phyloP scores from a whole-genome alignment of 2,113 vertebrate genomes.

The Petaurus breviceps region DNA sequence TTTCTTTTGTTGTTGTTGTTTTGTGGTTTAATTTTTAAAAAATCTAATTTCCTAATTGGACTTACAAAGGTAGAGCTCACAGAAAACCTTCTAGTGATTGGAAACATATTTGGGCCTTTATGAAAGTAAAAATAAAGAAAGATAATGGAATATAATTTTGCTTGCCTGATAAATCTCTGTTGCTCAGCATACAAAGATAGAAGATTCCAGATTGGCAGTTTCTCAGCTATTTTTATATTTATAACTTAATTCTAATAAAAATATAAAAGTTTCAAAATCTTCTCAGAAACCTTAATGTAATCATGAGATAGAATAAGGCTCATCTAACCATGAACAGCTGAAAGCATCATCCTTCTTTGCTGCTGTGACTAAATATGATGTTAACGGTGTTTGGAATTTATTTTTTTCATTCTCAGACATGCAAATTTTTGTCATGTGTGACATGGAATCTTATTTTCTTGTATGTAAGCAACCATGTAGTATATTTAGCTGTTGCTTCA shows the following conservation, averaged over 20 bases:
- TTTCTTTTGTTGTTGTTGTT: conserved; percentile 81
- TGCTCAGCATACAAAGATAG: conserved; percentile 60
- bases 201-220: conserved; percentile 49
- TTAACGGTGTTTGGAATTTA: neutral
- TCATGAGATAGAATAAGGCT: conserved; percentile 15
- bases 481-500: neutral
- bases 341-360: neutral
- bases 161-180: conserved; percentile 61
- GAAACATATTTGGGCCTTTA: conserved; percentile 71
- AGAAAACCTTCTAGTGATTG: conserved; percentile 76
- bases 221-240: conserved; percentile 37
- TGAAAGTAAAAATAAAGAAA: conserved; percentile 48
- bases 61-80: conserved; percentile 83
- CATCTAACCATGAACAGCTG: conserved; percentile 33
- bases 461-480: neutral
- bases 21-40: conserved; percentile 56
- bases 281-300: conserved; percentile 38
- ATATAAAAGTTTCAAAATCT: neutral
- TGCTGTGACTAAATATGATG: conserved; percentile 6
- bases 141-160: conserved; percentile 53
- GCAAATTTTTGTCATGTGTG: neutral
- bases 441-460: neutral
- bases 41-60: conserved; percentile 74
- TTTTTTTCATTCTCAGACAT: conserved; percentile 29
- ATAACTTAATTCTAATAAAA: conserved; percentile 52